A percentile compares a stretch with the other conserved stretches of the same genome.
Conservation (phyloP, 2,113 vertebrate genomes). For the Pachypanchax playfairii region DNA sequence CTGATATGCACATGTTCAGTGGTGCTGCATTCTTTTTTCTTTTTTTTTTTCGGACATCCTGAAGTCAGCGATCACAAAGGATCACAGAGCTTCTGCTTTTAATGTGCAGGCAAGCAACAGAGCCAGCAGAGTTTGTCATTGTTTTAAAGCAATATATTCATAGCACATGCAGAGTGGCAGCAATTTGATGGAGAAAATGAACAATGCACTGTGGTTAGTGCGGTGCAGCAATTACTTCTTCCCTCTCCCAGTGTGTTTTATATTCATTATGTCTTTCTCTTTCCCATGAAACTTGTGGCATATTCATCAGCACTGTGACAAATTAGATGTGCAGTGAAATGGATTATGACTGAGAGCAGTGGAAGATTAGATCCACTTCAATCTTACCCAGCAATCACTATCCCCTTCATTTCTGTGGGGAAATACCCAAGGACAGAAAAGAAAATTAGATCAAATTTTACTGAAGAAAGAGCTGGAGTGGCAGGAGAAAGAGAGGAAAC, state of each 20-base stretch:
- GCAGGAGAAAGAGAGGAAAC: conserved; percentile 61
- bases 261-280: conserved; percentile 73
- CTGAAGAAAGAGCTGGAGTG: conserved; percentile 61
- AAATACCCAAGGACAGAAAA: conserved; percentile 72
- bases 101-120: conserved; percentile 42
- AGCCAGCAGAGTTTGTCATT: conserved; percentile 44
- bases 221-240: conserved; percentile 54
- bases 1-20: not conserved
- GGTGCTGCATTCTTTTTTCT: not conserved
- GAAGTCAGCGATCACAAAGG: conserved; percentile 13
- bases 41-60: conserved; percentile 13
- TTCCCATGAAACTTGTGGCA: conserved; percentile 76
- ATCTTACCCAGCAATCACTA: conserved; percentile 75
- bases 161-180: conserved; percentile 57
- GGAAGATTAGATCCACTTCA: conserved; percentile 77
- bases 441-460: conserved; percentile 75
- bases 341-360: conserved; percentile 74
- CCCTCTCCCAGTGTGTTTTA: conserved; percentile 67
- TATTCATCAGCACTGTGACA: conserved; percentile 79
- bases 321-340: conserved; percentile 80
- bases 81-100: conserved; percentile 21
- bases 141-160: conserved; percentile 55
- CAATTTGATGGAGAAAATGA: conserved; percentile 66
- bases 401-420: conserved; percentile 76
- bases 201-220: conserved; percentile 67